These are phyloP conservation scores for Sclerodermus sp. DNA, from an alignment of 2,888 invertebrate genomes.

Conservation along the genomic window DNA sequence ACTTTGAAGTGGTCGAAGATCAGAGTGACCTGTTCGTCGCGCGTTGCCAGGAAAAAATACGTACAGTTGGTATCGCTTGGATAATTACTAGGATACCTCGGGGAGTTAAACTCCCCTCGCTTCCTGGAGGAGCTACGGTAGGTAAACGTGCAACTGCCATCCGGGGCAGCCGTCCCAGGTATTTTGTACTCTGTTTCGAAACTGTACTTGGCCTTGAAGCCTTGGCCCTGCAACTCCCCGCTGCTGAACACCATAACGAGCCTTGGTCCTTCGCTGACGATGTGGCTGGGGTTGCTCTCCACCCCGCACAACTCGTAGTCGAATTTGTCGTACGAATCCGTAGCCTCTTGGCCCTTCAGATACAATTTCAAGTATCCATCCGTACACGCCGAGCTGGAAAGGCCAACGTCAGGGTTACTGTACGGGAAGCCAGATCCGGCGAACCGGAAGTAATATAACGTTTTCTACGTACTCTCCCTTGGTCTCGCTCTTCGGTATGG, in stretches of 20 bases:
- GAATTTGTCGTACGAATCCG: conserved; percentile 90
- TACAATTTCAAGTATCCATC: conserved; percentile 91
- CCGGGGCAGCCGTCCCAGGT: conserved; percentile 90
- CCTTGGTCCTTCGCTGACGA: conserved; percentile 88
- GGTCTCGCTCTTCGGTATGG: conserved; percentile 83
- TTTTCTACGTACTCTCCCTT: conserved; percentile 67
- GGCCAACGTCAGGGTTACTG: conserved; percentile 4
- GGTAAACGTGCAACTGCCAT: conserved; percentile 88
- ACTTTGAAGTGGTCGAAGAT: conserved; percentile 92
- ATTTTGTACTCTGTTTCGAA: conserved; percentile 83
- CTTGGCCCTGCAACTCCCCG: conserved; percentile 85
- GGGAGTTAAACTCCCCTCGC: conserved; percentile 92
- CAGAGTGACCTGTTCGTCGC: conserved; percentile 86
- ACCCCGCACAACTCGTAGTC: conserved; percentile 91
- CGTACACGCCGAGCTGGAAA: conserved; percentile 68
- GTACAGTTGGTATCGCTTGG: conserved; percentile 94
- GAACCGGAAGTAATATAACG: neutral
- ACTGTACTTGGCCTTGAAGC: conserved; percentile 82
- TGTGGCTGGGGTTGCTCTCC: conserved; percentile 72
- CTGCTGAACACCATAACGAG: conserved; percentile 95
- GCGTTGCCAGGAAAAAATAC: conserved; percentile 83
- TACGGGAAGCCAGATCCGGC: no score
- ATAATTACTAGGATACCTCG: conserved; percentile 95
- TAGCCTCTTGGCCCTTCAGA: conserved; percentile 88
- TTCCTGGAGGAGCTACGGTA: conserved; percentile 86